These are phyloP conservation scores for Autographa gamma DNA, from an alignment of 2,888 invertebrate genomes.

Conservation along the genomic window DNA sequence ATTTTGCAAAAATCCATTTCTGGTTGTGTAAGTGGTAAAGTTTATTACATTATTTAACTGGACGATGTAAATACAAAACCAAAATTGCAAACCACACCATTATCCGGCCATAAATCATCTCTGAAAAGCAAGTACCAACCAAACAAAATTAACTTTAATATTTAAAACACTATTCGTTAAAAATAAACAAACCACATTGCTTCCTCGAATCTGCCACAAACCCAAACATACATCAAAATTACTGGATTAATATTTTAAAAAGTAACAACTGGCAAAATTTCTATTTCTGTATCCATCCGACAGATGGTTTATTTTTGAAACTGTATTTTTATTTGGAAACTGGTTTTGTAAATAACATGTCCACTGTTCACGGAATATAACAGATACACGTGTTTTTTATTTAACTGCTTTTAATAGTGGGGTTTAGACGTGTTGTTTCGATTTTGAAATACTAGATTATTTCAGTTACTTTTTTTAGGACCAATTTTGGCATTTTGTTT, in stretches of 20 bases:
- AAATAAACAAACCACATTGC: constrained; percentile 21
- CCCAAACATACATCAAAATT: constrained; percentile 50
- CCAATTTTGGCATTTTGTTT: not conserved
- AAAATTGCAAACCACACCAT: not conserved
- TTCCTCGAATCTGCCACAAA: constrained; percentile 38
- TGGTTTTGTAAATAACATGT: not conserved
- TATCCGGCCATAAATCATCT: constrained; percentile 3
- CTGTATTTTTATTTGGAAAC: not conserved
- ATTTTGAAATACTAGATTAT: not conserved
- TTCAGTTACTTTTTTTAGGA: not conserved
- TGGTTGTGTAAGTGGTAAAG: not conserved
- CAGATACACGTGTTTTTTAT: not conserved
- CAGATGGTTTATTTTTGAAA: not conserved
- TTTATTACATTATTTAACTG: not conserved
- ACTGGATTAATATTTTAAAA: constrained; percentile 47
- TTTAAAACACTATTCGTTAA: constrained; percentile 29
- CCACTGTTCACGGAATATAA: not conserved
- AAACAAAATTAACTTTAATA: constrained; percentile 30
- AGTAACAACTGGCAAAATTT: constrained; percentile 42
- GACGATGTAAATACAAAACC: not conserved
- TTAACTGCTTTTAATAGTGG: not conserved
- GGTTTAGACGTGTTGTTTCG: too few relatives aligned
- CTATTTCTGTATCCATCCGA: constrained; percentile 14
- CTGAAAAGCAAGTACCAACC: constrained; percentile 7
- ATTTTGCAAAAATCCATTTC: not conserved